Percentiles rank a stretch among this genome's conserved stretches.
Conservation (phyloP, 2,888 invertebrate genomes). For the Dioctria rufipes region DNA sequence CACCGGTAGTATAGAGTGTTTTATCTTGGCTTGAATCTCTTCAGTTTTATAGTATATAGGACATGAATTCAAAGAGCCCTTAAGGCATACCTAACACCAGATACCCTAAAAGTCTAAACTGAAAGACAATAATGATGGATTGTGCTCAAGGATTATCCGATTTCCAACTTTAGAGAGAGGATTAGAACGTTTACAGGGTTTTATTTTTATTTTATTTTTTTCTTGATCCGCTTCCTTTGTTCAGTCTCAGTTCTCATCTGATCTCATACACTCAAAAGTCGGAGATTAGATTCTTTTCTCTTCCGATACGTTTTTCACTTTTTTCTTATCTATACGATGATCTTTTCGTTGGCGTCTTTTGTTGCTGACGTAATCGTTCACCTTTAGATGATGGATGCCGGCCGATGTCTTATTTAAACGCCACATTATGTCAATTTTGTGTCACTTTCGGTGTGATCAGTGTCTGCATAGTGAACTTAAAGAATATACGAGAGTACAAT, state of each 20-base stretch:
- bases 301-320: slow-evolving; percentile 33
- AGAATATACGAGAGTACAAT: background rate
- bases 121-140: slow-evolving; percentile 51
- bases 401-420: slow-evolving; percentile 63
- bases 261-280: slow-evolving; percentile 46
- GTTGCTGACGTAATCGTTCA: slow-evolving; percentile 45
- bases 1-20: background rate
- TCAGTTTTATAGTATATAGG: background rate
- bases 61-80: background rate
- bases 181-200: slow-evolving; percentile 29
- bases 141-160: slow-evolving; percentile 33
- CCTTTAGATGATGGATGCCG: slow-evolving; percentile 50
- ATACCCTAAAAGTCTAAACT: background rate
- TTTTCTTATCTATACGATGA: slow-evolving; percentile 28
- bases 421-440: slow-evolving; percentile 69
- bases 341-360: slow-evolving; percentile 48
- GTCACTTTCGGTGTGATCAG: slow-evolving; percentile 59
- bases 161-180: slow-evolving; percentile 34
- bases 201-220: background rate
- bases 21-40: background rate
- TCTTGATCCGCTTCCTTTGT: slow-evolving; percentile 45
- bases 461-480: background rate
- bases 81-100: slow-evolving; percentile 5
- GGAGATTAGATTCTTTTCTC: slow-evolving; percentile 26
- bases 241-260: slow-evolving; percentile 32